These are phyloP conservation scores for Aethes cnicana DNA, from an alignment of 2,888 invertebrate genomes.

Conservation along the genomic window DNA sequence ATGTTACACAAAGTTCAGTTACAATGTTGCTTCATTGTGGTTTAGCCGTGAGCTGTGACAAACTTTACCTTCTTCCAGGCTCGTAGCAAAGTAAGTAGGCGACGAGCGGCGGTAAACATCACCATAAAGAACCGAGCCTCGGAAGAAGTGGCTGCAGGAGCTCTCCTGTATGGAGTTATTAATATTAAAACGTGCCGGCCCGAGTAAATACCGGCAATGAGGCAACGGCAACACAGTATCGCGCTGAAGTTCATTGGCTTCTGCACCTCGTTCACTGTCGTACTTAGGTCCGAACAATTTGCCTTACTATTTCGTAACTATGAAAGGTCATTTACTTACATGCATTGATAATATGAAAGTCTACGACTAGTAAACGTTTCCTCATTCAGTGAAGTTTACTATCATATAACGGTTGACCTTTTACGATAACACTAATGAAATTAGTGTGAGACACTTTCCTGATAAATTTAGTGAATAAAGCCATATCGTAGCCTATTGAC, in stretches of 20 bases:
- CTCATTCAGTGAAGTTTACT: background rate
- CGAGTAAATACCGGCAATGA: slow-evolving; percentile 62
- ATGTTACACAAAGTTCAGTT: slow-evolving; percentile 18
- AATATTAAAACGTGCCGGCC: slow-evolving; percentile 70
- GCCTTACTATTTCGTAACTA: background rate
- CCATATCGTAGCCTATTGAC: no score
- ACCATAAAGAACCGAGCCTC: slow-evolving; percentile 65
- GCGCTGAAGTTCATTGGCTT: slow-evolving; percentile 51
- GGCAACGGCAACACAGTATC: slow-evolving; percentile 45
- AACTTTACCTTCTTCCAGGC: slow-evolving; percentile 51
- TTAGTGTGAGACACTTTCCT: no score
- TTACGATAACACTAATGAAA: background rate
- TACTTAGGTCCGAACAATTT: slow-evolving; percentile 17
- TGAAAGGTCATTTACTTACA: slow-evolving; percentile 6
- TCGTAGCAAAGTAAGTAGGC: slow-evolving; percentile 41
- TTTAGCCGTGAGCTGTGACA: slow-evolving; percentile 37
- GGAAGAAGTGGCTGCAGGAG: slow-evolving; percentile 57
- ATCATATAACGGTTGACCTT: slow-evolving; percentile 12
- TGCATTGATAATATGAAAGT: background rate
- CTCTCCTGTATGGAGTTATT: slow-evolving; percentile 69
- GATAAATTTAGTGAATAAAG: no score
- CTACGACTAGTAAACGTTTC: background rate
- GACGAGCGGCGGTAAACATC: slow-evolving; percentile 68
- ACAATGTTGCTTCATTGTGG: slow-evolving; percentile 15
- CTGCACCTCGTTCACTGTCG: slow-evolving; percentile 36